Evolutionary conservation across 2,797 vertebrate genomes (phyloP), one percentile per base, ranked within the genome.

Genomic region (Myotis pilosus): DNA sequence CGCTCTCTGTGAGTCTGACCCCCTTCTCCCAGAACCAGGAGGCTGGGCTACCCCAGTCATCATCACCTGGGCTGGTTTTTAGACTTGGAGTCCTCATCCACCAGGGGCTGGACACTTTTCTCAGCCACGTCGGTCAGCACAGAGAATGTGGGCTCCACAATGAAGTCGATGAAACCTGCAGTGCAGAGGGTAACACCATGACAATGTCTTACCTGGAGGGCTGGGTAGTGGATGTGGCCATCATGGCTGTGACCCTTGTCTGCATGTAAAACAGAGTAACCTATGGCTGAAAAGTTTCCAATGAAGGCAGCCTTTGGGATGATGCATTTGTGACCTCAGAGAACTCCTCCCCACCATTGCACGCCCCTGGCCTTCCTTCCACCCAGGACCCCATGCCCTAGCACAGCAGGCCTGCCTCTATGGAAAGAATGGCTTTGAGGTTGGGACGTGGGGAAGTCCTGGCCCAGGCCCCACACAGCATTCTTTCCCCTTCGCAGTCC

Each of bases 121-220:
- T 99, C 99, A 0, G 99, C 99, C 98, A 99, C 99, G 15, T 99
- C 99, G 0, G 99, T 99, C 97, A 99, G 97, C 94, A 99, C 98
- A 30, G 99, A 99, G 98, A 99, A 99, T 0, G 99, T 99, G 15
- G 99, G 99, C 87, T 99, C 99, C 97, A 99, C 99, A 11, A 99
- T 99, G 97, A 99, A 99, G 95, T 99, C 99, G 1, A 99, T 99
- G 97, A 99, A 99, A 20, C 99, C 99, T 99, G 97, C 83, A 2
- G 75, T 0, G n/a, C 55, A 69, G 36, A 20, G 68, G 30, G 36
- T 7, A 23, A 74, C n/a, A 10, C 1, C 13, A 0, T 3, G 36
- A 69, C 22, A 36, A 30, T 36, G 16, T 41, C 49, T 44, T 2
- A 30, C 53, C 64, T 33, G 17, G 69, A 71, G 53, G 36, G 13